Evolutionary conservation across 2,888 invertebrate species (phyloP).

Genomic region (Tridacna crocea): DNA sequence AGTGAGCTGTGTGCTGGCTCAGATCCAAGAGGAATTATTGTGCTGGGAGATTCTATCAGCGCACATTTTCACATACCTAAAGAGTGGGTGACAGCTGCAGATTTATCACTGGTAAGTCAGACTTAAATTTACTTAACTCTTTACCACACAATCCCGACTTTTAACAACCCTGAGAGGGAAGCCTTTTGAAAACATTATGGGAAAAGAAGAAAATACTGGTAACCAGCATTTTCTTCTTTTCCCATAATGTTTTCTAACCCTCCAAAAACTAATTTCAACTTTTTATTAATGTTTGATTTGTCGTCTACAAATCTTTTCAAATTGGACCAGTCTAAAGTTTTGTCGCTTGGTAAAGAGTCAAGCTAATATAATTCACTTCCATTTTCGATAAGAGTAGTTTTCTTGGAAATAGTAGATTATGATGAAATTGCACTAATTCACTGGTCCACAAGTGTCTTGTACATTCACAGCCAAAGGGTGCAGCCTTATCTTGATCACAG

Average conservation of each 20-base stretch:
- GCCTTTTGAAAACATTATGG: background rate
- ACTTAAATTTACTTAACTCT: background rate
- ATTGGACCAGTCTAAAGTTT: no score
- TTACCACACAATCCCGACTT: background rate
- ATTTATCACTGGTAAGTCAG: slow-evolving; percentile 68
- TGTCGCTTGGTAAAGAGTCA: no score
- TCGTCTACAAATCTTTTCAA: no score
- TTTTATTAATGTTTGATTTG: background rate
- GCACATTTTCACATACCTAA: slow-evolving; percentile 86
- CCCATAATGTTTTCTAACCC: background rate
- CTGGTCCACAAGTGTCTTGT: no score
- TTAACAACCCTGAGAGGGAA: background rate
- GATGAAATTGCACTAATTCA: no score
- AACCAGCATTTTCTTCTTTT: background rate
- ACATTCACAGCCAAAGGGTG: no score
- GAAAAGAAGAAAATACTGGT: background rate
- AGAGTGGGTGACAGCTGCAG: slow-evolving; percentile 84
- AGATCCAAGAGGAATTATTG: slow-evolving; percentile 80
- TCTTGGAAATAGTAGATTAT: no score
- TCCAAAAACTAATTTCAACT: background rate
- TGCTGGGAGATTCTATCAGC: slow-evolving; percentile 85
- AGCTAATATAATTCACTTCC: no score
- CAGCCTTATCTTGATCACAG: no score
- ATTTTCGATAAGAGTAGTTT: no score
- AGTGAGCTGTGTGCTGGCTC: slow-evolving; percentile 80